phyloP scores from a whole-genome alignment of 2,888 invertebrate species.

The Lampropteryx suffumata region DNA sequence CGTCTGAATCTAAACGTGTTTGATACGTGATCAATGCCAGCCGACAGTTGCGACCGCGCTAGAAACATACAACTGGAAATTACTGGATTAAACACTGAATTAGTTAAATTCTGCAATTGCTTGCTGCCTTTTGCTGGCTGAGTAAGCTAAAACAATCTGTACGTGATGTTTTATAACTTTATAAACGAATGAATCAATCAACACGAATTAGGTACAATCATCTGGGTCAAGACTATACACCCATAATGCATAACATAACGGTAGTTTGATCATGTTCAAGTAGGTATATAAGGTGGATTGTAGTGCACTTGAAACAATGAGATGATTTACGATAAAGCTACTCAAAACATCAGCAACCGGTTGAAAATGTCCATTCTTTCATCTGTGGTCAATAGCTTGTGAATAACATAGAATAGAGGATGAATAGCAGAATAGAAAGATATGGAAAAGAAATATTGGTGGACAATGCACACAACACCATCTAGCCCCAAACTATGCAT shows the following conservation, averaged over 20 bases:
- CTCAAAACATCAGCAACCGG: no score
- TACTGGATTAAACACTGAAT: no score
- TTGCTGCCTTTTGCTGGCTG: conserved; percentile 10
- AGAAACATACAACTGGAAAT: neutral
- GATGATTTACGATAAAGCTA: neutral
- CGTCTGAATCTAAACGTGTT: no score
- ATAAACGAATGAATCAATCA: conserved; percentile 51
- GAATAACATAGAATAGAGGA: no score
- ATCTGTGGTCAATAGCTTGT: no score
- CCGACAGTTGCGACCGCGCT: neutral
- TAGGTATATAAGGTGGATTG: neutral
- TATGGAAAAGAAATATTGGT: no score
- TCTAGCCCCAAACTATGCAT: no score
- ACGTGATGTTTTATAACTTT: conserved; percentile 43
- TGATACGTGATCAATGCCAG: neutral
- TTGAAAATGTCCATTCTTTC: no score
- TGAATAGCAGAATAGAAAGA: no score
- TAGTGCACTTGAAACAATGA: neutral
- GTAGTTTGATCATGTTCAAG: conserved; percentile 15
- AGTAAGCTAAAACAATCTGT: conserved; percentile 30
- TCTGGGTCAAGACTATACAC: conserved; percentile 65
- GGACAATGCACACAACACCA: no score
- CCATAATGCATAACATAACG: conserved; percentile 43
- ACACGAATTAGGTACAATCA: conserved; percentile 56
- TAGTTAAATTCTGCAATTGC: neutral